Base-by-base conservation (phyloP, 1,140 invertebrate species). In the Diorhabda elongata region DNA sequence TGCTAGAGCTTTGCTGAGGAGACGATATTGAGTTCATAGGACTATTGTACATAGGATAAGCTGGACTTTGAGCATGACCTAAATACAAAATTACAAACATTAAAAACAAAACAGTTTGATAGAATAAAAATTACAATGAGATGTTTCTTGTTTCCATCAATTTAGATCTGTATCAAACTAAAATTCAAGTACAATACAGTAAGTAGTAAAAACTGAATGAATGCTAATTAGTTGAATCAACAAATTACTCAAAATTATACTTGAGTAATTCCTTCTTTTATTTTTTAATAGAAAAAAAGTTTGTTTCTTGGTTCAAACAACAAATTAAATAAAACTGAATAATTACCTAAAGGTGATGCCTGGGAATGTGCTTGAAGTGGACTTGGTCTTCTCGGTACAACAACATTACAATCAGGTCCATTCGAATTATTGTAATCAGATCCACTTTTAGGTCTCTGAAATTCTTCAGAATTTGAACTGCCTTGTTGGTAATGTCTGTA, bases 11-110 rank as follows among this genome's bases (percentile, higher is more conserved):
- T 70, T 87, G 88, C 74, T 90, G 89, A 7, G 89, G 89, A 9
- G 89, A 90, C 59, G 89, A 89, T 60, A 81, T 81, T 2, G 87
- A 87, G 71, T 89, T 87, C 87, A 91, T 88, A 5, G 90, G 89
- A 81, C 89, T 91, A 78, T 91, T 89, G 78, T 91, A 91, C 85
- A 90, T 85, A 6, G 90, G 89, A 83, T 91, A 91, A 26, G 88
- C 89, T 41, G 90, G 89, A 82, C 88, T 90, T 67, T 88, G 88
- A 3, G 89, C 88, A 78, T 90, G 89, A 52, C 87, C 87, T 42
- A 89, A 7, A 57, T 4, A 65, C 41, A 52, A 52, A 26, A 26
- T 26, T 26, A 26, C 26, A 26, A 26, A 26, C 26, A 26, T 26
- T 26, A 26, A 26, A 26, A 26, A 26, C 26, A 26, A 26, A 26